A percentile compares a stretch with the other conserved stretches of the same genome.
Evolutionary conservation across 2,797 vertebrate species (phyloP).

Genomic region (Chiroxiphia lanceolata): DNA sequence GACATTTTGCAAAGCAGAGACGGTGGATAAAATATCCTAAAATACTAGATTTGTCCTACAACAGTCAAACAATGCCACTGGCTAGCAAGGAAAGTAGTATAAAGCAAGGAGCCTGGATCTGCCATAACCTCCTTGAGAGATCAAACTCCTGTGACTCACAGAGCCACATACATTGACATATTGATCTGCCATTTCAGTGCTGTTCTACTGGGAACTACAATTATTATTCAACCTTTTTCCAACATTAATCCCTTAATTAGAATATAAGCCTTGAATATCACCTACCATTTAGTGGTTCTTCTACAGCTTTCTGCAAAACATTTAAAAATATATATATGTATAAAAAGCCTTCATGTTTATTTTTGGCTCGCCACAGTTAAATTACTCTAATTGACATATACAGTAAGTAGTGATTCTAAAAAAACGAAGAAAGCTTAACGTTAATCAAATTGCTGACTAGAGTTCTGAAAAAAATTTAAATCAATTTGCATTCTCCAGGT

Average conservation of each 20-base stretch:
- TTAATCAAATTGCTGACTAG: constrained; percentile 36
- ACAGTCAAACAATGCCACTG: not conserved
- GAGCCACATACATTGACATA: not conserved
- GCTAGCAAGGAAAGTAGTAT: not conserved
- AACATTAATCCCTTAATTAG: constrained; percentile 40
- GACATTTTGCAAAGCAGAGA: not conserved
- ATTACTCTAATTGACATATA: constrained; percentile 73
- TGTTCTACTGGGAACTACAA: not conserved
- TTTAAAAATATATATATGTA: constrained; percentile 77
- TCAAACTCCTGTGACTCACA: not conserved
- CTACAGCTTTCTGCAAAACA: constrained; percentile 85
- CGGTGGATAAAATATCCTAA: not conserved
- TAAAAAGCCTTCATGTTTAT: constrained; percentile 73
- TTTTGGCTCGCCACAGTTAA: constrained; percentile 71
- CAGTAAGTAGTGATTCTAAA: constrained; percentile 71
- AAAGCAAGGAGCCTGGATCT: not conserved
- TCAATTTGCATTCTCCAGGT: not conserved
- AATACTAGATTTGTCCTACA: not conserved
- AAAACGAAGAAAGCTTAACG: constrained; percentile 58
- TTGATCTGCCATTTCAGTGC: not conserved
- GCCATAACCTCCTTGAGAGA: not conserved
- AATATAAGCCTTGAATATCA: constrained; percentile 67
- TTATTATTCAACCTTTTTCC: not conserved
- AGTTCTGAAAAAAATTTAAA: not conserved
- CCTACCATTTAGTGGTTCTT: constrained; percentile 84